Evolutionary conservation across 2,888 invertebrate species (phyloP), one percentile per base, ranked within the genome.

Genomic region (Hofmannophila pseudospretella): DNA sequence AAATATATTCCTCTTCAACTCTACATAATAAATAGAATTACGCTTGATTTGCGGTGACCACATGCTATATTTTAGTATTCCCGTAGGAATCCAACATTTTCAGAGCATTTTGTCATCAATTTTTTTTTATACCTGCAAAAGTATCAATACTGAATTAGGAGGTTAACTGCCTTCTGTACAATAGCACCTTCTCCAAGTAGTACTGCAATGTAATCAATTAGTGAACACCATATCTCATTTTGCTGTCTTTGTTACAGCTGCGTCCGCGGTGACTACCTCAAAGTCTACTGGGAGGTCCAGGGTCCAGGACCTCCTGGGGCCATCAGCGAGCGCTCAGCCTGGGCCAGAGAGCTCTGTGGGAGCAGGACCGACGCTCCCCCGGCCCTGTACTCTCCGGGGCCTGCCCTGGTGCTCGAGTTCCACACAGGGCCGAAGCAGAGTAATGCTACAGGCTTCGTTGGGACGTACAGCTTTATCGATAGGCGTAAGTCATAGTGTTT

Each of bases 231-330:
- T n/a, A n/a, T n/a, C n/a, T n/a, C n/a, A n/a, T n/a, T n/a, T n/a
- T n/a, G n/a, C n/a, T 30, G 30, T 36, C 19, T 32, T 74, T 79
- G 66, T 91, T 91, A 7, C 90, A 94, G 94, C 52, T 94, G 94
- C 68, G 84, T 89, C 41, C 88, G 89, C 32, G 92, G 92, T 0
- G 94, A 94, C 76, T 94, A 91, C 75, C 75, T 95, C 49, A 93
- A 94, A 75, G 89, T 94, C 38, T 95, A 93, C 78, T 90, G 94
- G 70, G 94, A 95, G 67, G 88, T 94, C 44, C 92, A 93, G 57
- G 88, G 89, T 0, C 90, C 90, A 0, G 88, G 94, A 46, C 93
- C 93, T 35, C 88, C 89, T 41, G 90, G 90, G 0, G 89, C 88
- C 14, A 90, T 95, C 59, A 94, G 92, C 72, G 94, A 94, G 74